Conservation (phyloP, 2,113 vertebrate species). For the Trochalopteron elliotii region DNA sequence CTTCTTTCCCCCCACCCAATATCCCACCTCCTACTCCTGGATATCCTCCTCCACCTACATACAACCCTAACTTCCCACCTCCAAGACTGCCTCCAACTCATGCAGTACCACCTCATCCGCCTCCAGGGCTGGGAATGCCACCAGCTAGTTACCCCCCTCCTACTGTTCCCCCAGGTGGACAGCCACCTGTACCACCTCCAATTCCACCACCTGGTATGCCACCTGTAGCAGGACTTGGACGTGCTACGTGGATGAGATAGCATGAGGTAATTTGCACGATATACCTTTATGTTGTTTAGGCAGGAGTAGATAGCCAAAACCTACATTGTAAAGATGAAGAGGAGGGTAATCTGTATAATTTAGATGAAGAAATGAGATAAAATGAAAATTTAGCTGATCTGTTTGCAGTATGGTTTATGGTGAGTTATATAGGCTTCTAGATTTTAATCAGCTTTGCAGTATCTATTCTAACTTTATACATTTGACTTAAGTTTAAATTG, state of each 20-base stretch:
- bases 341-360: constrained; percentile 50
- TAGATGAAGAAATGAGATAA: constrained; percentile 25
- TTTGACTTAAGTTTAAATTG: constrained; percentile 27
- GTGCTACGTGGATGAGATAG: constrained; percentile 96
- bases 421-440: constrained; percentile 50
- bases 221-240: constrained; percentile 83
- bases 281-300: background rate
- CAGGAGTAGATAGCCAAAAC: constrained; percentile 41
- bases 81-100: constrained; percentile 87
- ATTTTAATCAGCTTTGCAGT: constrained; percentile 36
- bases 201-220: constrained; percentile 93
- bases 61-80: constrained; percentile 86
- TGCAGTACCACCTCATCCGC: constrained; percentile 78
- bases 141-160: constrained; percentile 89
- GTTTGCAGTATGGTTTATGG: constrained; percentile 32
- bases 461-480: constrained; percentile 23
- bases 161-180: constrained; percentile 87
- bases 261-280: constrained; percentile 25
- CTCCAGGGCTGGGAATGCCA: constrained; percentile 87
- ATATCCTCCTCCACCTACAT: constrained; percentile 86
- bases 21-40: constrained; percentile 84
- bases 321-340: constrained; percentile 43
- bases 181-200: constrained; percentile 86
- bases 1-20: constrained; percentile 79
- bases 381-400: constrained; percentile 19